A percentile compares a stretch with the other conserved stretches of the same genome.
Evolutionary conservation across 2,797 vertebrate genomes (phyloP).

Genomic region (Dromococcyx pavoninus): DNA sequence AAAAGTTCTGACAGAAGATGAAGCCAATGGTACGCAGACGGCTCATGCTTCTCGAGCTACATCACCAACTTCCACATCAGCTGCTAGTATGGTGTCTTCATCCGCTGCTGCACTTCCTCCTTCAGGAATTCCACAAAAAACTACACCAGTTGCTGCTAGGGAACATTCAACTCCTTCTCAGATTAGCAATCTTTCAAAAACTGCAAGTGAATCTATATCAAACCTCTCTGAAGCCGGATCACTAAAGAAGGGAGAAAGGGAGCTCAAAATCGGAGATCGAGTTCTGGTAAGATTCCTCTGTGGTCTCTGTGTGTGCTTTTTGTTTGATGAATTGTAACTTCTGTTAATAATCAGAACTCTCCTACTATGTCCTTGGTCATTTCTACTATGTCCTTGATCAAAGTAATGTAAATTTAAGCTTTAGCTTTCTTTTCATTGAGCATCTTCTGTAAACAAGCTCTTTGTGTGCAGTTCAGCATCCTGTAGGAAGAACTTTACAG

Average conservation of each 20-base stretch:
- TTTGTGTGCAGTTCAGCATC: neutral
- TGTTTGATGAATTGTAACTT: neutral
- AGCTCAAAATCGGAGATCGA: conserved; percentile 93
- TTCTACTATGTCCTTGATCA: neutral
- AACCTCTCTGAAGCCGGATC: conserved; percentile 96
- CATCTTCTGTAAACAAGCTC: neutral
- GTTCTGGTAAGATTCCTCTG: conserved; percentile 86
- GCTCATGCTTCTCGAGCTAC: conserved; percentile 81
- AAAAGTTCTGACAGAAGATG: conserved; percentile 83
- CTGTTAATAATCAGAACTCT: neutral
- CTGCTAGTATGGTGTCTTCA: conserved; percentile 73
- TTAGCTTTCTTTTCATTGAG: neutral
- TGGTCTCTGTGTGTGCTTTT: neutral
- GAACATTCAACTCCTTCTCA: conserved; percentile 74
- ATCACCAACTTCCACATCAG: conserved; percentile 80
- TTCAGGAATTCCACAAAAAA: conserved; percentile 68
- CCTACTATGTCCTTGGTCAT: neutral
- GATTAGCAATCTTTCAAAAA: conserved; percentile 86
- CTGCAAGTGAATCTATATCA: conserved; percentile 91
- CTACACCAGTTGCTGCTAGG: conserved; percentile 64
- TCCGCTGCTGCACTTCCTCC: conserved; percentile 43
- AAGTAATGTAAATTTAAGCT: neutral
- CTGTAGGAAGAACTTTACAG: neutral
- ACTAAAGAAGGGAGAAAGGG: conserved; percentile 93
- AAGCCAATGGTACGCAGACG: conserved; percentile 86